Base-by-base conservation (phyloP, 2,888 invertebrate genomes). In the Tetranychus truncatus region DNA sequence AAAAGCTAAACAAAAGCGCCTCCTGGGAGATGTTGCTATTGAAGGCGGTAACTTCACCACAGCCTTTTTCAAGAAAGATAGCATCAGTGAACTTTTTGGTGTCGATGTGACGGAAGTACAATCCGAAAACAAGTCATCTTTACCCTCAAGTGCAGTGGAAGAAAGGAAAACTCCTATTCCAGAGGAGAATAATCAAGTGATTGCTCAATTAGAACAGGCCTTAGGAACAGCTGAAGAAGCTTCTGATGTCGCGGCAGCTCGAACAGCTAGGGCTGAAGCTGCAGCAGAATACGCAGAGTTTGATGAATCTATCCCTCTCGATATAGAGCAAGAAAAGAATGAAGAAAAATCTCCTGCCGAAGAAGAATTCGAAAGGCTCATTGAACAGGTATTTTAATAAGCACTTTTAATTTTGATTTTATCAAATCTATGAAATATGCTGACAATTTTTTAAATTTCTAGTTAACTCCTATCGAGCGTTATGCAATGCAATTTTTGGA, bases 11-110 rank as follows among this genome's bases (percentile, higher is more conserved):
- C 96, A 99, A 84, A 99, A 99, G 84, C 87, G 95, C 78, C 86
- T 94, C 82, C 87, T 99, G 45, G 95, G 95, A 74, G 93, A 95
- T 84, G 87, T 97, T 81, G 96, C 99, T 73, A 99, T 99, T 81
- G 99, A 99, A 84, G 95, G 92, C 79, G 99, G 97, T 9, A 95
- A 95, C 84, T 99, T 99, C 83, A 99, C 96, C 45, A 95, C 97
- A 18, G 92, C 94, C 0, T 95, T 91, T 84, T 93, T 99, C 85
- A 92, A 94, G 82, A 82, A 89, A 87, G 88, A 91, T n/a, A 93
- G 93, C 73, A 93, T 96, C 81, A 90, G 90, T 83, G 95, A 96
- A 83, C 85, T 96, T 76, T 95, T 96, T 83, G 87, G 88, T 79
- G 86, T 86, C 76, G 85, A 85, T 72, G 83, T 84, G 66, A 82